Evolutionary conservation across 2,888 invertebrate genomes (phyloP), one percentile per base, ranked within the genome.

Genomic region (Omphaloscelis lunosa): DNA sequence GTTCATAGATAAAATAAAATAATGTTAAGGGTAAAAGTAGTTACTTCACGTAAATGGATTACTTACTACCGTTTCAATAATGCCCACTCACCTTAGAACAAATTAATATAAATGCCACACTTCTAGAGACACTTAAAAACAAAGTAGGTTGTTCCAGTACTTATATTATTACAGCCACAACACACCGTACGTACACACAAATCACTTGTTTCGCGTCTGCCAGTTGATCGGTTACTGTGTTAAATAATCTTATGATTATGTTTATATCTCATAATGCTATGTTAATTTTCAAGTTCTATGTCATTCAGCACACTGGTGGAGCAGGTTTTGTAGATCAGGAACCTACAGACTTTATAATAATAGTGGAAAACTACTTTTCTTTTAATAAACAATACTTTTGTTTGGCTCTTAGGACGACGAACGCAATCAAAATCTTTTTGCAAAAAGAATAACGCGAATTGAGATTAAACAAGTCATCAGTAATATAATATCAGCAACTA

Each of bases 201-300:
- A 58, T 74, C 76, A 83, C 86, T 82, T 86, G 86, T 86, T 74
- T 77, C 77, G 86, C 68, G 82, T 81, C 69, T 85, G 86, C 82
- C 80, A 77, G 90, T 86, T 84, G 89, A 89, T 90, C 86, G 83
- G 77, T 85, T 82, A 94, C 93, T 94, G 94, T 86, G 85, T 89
- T 89, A 78, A 87, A 91, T 91, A 90, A 90, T 89, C 86, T 85
- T 81, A 89, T 86, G 88, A 93, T 93, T 90, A 92, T 90, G 92
- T 93, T 92, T 81, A 77, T 94, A 93, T 90, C 89, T 85, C 87
- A 86, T 91, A 92, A 92, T 90, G 75, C 70, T 95, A 95, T 95
- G 96, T 93, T 87, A 95, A 95, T 95, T 93, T 94, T 94, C 95
- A 95, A 95, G 95, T 95, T 95, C 93, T 94, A 93, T 95, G 95